Evolutionary conservation across 92 coral and sea anemone species (phyloP), one percentile per base, ranked within the genome.

Genomic region (Zoanthus sociatus): DNA sequence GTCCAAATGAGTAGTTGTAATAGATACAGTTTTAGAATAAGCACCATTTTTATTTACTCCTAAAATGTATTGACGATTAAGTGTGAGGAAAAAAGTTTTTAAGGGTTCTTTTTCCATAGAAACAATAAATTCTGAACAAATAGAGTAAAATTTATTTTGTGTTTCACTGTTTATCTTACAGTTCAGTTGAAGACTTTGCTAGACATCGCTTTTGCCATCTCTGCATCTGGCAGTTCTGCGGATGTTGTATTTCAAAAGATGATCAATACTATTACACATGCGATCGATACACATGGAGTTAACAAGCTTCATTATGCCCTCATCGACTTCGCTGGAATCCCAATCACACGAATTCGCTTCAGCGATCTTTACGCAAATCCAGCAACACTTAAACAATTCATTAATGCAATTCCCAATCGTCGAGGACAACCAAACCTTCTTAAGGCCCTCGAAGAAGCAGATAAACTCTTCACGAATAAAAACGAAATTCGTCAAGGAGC

Each of bases 251-350:
- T 87, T 72, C 55, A 83, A 48, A 81, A 82, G 17, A 90, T 90
- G 86, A 77, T 77, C 1, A 55, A 30, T 26, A 72, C 78, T 33
- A 77, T 90, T 3, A 86, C 88, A 48, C 87, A 90, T 37, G 81
- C 88, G 56, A 83, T 96, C 73, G 93, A 88, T 81, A 92, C 84
- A 21, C 90, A 96, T 53, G 92, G 95, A 33, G 93, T 93, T 5
- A 88, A 87, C 76, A 88, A 78, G 45, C 82, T 92, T 20, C 98
- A 90, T 56, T 96, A 92, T 63, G 99, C 98, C 10, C 87, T 96
- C 60, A 84, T 96, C 13, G 91, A 91, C 11, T 96, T 93, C 86
- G 94, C 94, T 17, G 88, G 89, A 48, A 84, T 78, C 13, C 92
- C 97, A n/a, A 82, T 83, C 16, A 90, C 94, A 20, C 76, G 83